A percentile compares a stretch with the other conserved stretches of the same genome.
phyloP scores from a whole-genome alignment of 2,888 invertebrate species.

The Sphaerophoria rueppellii region DNA sequence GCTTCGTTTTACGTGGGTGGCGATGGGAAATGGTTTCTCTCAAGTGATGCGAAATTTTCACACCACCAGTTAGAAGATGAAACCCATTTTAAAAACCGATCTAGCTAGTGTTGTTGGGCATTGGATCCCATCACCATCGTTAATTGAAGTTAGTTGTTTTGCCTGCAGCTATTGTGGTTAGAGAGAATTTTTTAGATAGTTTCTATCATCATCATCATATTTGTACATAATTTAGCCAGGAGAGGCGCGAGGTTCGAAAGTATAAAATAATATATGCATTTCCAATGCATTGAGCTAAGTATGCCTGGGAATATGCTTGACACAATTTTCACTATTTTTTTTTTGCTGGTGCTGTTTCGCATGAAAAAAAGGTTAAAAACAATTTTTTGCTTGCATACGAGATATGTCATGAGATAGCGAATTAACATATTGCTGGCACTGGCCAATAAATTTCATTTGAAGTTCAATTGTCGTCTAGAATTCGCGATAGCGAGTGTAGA shows the following conservation, averaged over 20 bases:
- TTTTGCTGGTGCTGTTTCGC: slow-evolving; percentile 31
- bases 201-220: slow-evolving; percentile 1
- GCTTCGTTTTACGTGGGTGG: slow-evolving; percentile 41
- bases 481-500: slow-evolving; percentile 25
- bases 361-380: slow-evolving; percentile 43
- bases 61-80: slow-evolving; percentile 41
- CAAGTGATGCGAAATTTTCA: slow-evolving; percentile 61
- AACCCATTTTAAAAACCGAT: slow-evolving; percentile 34
- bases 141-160: slow-evolving; percentile 52
- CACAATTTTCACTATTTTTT: slow-evolving; percentile 60
- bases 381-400: slow-evolving; percentile 27
- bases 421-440: slow-evolving; percentile 58
- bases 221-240: neutral
- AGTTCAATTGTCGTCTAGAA: slow-evolving; percentile 70
- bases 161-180: neutral
- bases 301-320: slow-evolving; percentile 72
- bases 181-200: neutral
- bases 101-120: slow-evolving; percentile 30
- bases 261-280: slow-evolving; percentile 53
- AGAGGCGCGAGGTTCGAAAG: slow-evolving; percentile 48
- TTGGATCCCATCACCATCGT: slow-evolving; percentile 54
- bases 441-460: slow-evolving; percentile 70
- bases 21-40: slow-evolving; percentile 60
- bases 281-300: slow-evolving; percentile 55
- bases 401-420: slow-evolving; percentile 65